Base-by-base conservation (phyloP, 2,888 invertebrate species). In the Rhagonycha fulva region DNA sequence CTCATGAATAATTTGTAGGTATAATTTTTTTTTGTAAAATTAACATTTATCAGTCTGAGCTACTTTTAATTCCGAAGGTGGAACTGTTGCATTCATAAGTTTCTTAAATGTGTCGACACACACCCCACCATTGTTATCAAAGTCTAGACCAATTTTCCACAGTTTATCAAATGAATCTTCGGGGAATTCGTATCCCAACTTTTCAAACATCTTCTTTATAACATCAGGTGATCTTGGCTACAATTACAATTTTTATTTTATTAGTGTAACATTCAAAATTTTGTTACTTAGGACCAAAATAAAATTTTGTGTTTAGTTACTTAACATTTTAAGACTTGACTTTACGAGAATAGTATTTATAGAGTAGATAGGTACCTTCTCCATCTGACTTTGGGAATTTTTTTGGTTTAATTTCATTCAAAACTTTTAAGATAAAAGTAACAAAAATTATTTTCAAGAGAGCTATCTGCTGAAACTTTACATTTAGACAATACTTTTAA, bases 41-140 rank as follows among this genome's bases (percentile, higher is more conserved):
- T 14, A 72, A 72, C n/a, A 32, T 60, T 63, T 28, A 62, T n/a
- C 81, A 92, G 47, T 47, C 9, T 93, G 87, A 94, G 94, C 85
- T 94, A 94, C 85, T 95, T 95, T 30, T 95, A 96, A 26, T 96
- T 77, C 79, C 7, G 80, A 79, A 7, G 82, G 79, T 5, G 83
- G 83, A 30, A 83, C 76, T 9, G 83, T 77, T 26, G 81, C 77
- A 62, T 85, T 81, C 47, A 88, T 28, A 70, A 87, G 71, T 19
- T 83, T 80, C 69, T 85, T 85, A 75, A 91, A 91, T 9, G 91
- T 91, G 84, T 91, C 90, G 62, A 88, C 89, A 80, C 91, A 91
- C 28, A 91, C 91, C 84, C 87, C 87, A 3, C 89, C 90, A 79
- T 89, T 86, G 47, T 89, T 87, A 83, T 91, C 91, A 72, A 84